Conservation (phyloP, 37 sponge, comb jelly and placozoan genomes). For the Chondrilla cf. caribensis region DNA sequence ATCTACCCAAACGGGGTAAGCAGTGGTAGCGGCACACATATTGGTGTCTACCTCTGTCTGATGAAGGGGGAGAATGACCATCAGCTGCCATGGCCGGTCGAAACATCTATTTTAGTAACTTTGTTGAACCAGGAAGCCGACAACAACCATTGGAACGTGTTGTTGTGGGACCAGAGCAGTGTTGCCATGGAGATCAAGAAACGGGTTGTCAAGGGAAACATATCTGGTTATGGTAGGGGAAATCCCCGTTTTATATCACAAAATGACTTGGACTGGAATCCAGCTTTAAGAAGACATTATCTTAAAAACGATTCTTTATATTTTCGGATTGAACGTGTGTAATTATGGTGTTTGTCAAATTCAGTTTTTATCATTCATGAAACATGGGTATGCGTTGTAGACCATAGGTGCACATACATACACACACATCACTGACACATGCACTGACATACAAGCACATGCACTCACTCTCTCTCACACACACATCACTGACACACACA, state of each 20-base stretch:
- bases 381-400: no score
- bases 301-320: neutral
- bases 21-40: neutral
- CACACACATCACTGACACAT: no score
- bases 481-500: no score
- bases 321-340: slow-evolving; percentile 2
- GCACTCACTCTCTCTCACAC: no score
- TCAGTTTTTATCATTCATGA: no score
- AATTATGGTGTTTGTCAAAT: no score
- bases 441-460: no score
- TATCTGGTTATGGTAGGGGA: slow-evolving; percentile 19
- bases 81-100: slow-evolving; percentile 3
- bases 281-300: neutral
- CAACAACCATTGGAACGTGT: neutral
- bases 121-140: slow-evolving; percentile 6
- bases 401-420: no score
- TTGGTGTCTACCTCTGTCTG: slow-evolving; percentile 18
- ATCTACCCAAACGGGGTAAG: slow-evolving; percentile 12
- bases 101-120: neutral
- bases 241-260: slow-evolving; percentile 10
- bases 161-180: slow-evolving; percentile 1
- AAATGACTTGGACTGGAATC: neutral
- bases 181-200: slow-evolving; percentile 9
- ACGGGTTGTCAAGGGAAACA: neutral
- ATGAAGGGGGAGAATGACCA: slow-evolving; percentile 25